Conservation (phyloP, 2,797 vertebrate genomes). For the Coregonus suidteri region DNA sequence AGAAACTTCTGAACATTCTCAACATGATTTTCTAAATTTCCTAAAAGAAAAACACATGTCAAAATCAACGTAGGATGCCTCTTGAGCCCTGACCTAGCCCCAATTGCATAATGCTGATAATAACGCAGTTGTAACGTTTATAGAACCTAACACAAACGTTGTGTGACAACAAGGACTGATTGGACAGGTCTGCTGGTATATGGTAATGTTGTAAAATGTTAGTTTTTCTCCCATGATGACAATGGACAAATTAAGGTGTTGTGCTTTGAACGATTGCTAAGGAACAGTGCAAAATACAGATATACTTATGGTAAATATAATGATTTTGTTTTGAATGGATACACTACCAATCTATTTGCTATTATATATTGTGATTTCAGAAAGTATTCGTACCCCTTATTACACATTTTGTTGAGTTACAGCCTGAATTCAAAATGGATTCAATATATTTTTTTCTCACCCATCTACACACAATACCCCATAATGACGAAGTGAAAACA, state of each 20-base stretch:
- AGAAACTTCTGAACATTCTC: conserved; percentile 13
- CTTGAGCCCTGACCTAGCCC: not conserved
- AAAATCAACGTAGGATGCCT: conserved; percentile 11
- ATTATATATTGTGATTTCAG: no score
- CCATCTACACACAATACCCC: no score
- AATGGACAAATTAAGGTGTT: conserved; percentile 24
- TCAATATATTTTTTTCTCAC: no score
- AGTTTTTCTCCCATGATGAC: not conserved
- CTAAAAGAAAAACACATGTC: not conserved
- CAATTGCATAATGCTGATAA: conserved; percentile 20
- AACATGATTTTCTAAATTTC: conserved; percentile 7
- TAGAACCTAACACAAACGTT: conserved; percentile 29
- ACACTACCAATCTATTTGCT: no score
- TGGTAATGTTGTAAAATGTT: not conserved
- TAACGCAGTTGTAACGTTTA: conserved; percentile 22
- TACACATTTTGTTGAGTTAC: no score
- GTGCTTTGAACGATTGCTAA: conserved; percentile 46
- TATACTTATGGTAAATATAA: no score
- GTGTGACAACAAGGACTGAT: conserved; percentile 21
- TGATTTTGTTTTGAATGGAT: no score
- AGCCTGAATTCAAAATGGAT: no score
- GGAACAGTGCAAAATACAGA: not conserved
- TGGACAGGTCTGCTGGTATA: not conserved
- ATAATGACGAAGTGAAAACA: no score
- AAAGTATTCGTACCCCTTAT: no score